phyloP scores from a whole-genome alignment of 2,797 vertebrate species.

The Lagocephalus sceleratus region DNA sequence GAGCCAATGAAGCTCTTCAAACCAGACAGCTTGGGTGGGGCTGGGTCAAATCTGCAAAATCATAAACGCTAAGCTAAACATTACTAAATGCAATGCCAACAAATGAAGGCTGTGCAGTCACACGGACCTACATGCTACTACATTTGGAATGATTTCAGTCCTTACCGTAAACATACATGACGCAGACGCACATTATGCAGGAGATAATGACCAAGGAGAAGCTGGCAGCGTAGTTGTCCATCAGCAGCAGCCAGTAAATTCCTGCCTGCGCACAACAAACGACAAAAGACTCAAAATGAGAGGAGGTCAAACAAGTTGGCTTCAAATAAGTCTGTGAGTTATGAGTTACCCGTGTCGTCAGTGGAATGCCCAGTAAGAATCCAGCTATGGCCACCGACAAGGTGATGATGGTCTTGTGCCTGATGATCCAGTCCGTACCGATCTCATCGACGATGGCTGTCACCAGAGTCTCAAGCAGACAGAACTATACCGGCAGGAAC shows the following conservation, averaged over 20 bases:
- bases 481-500: conserved; percentile 78
- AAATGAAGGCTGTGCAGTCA: no score
- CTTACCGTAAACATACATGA: conserved; percentile 98
- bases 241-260: conserved; percentile 96
- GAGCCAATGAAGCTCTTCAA: no score
- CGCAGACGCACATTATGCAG: conserved; percentile 96
- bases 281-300: no score
- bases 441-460: conserved; percentile 96
- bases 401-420: conserved; percentile 88
- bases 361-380: conserved; percentile 90
- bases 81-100: no score
- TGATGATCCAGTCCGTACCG: conserved; percentile 95
- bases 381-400: conserved; percentile 85
- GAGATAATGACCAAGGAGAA: conserved; percentile 98
- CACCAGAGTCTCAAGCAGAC: conserved; percentile 93
- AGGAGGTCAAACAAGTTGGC: not conserved
- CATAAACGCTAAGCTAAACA: no score
- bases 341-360: conserved; percentile 85
- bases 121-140: not conserved
- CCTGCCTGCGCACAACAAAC: conserved; percentile 80
- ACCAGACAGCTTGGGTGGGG: no score
- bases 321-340: no score
- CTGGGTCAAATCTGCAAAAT: no score
- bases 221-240: conserved; percentile 98
- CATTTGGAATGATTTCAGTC: not conserved